Evolutionary conservation across 1,140 invertebrate genomes (phyloP).

Genomic region (Adelges cooleyi): DNA sequence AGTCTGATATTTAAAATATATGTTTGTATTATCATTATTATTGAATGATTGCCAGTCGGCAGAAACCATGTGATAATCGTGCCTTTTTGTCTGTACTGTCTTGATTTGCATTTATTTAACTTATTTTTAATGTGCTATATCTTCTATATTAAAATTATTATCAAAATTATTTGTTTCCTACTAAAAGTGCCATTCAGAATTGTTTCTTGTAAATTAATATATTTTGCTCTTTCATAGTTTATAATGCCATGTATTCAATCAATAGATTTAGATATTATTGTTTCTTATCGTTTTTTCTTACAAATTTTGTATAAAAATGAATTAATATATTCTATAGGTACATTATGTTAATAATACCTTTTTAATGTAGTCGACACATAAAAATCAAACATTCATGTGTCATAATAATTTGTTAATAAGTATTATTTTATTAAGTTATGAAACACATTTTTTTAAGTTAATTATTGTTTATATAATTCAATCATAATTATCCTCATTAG

Average conservation of each 20-base stretch:
- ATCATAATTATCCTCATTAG: conserved; percentile 29
- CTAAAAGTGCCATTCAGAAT: conserved; percentile 21
- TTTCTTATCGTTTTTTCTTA: neutral
- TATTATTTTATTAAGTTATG: conserved; percentile 26
- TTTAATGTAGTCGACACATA: conserved; percentile 1
- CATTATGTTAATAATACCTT: conserved; percentile 1
- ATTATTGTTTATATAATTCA: conserved; percentile 22
- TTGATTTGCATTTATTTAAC: conserved; percentile 24
- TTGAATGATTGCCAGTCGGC: conserved; percentile 20
- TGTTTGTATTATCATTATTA: conserved; percentile 17
- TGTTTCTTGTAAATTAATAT: neutral
- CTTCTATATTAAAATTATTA: too few relatives aligned
- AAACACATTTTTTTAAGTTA: conserved; percentile 9
- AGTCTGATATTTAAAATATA: conserved; percentile 25
- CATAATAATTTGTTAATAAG: conserved; percentile 28
- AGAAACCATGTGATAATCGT: conserved; percentile 27
- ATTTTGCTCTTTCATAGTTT: neutral
- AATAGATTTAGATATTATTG: neutral
- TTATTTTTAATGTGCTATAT: neutral
- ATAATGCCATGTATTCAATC: conserved; percentile 8
- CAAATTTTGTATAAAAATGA: neutral
- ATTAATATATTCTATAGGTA: conserved; percentile 3
- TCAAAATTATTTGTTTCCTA: neutral
- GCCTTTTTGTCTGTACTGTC: conserved; percentile 20
- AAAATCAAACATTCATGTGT: conserved; percentile 27